These are phyloP conservation scores for Microcebus murinus DNA, from an alignment of 2,113 vertebrate species.

Conservation along the genomic window DNA sequence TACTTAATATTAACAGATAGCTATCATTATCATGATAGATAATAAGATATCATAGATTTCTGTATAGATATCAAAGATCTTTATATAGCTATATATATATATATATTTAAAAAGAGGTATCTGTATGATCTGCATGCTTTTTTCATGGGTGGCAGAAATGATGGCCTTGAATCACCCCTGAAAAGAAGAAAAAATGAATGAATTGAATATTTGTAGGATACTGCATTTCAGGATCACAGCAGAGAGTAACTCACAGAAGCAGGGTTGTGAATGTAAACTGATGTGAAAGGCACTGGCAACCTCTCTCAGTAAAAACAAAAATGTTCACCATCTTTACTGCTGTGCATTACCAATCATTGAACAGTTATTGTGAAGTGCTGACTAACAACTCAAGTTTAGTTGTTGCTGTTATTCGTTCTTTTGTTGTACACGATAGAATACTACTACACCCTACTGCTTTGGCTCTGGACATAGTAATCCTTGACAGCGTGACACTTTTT, in stretches of 20 bases:
- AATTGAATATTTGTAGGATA: neutral
- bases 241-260: neutral
- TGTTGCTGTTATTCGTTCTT: neutral
- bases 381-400: neutral
- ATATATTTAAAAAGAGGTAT: too few species aligned
- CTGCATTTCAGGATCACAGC: neutral
- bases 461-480: neutral
- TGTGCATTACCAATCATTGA: neutral
- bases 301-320: neutral
- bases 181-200: neutral
- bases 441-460: neutral
- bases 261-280: neutral
- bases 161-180: neutral
- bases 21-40: too few species aligned
- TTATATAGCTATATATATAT: too few species aligned
- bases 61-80: too few species aligned
- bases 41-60: too few species aligned
- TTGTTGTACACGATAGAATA: neutral
- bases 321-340: neutral
- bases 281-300: neutral
- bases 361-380: neutral
- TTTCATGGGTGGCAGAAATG: neutral
- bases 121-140: neutral
- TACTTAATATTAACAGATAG: neutral
- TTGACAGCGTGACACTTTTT: neutral